Conservation (phyloP, 2,888 invertebrate species). For the Drosophila pseudotakahashii region DNA sequence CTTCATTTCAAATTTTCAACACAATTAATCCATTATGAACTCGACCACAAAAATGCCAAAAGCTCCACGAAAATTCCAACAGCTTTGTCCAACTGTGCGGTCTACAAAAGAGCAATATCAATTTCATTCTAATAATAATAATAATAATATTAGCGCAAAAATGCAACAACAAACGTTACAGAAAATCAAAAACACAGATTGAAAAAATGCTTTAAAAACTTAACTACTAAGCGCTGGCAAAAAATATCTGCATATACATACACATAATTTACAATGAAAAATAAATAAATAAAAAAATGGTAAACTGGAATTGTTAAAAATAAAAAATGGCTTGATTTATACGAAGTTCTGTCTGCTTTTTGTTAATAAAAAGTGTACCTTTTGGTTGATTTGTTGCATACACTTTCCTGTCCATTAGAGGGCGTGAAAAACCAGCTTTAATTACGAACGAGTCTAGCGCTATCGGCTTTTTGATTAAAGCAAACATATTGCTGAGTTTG, state of each 20-base stretch:
- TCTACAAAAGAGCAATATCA: background rate
- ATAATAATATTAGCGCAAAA: background rate
- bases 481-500: slow-evolving; percentile 54
- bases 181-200: background rate
- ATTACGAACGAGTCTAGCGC: slow-evolving; percentile 7
- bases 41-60: background rate
- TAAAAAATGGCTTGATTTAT: slow-evolving; percentile 65
- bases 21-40: background rate
- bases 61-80: background rate
- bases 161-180: background rate
- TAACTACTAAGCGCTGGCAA: background rate
- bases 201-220: background rate
- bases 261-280: background rate
- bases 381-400: slow-evolving; percentile 12
- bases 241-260: background rate
- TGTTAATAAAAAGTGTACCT: background rate
- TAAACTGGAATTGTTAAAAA: slow-evolving; percentile 21
- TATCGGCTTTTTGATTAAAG: slow-evolving; percentile 61
- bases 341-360: slow-evolving; percentile 19
- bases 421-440: slow-evolving; percentile 18
- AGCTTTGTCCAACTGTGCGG: background rate
- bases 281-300: background rate
- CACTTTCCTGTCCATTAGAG: slow-evolving; percentile 24
- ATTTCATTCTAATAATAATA: background rate
- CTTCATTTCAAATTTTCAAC: slow-evolving; percentile 35